Conservation (phyloP, 2,797 vertebrate species). For the Lepilemur septentrionalis region DNA sequence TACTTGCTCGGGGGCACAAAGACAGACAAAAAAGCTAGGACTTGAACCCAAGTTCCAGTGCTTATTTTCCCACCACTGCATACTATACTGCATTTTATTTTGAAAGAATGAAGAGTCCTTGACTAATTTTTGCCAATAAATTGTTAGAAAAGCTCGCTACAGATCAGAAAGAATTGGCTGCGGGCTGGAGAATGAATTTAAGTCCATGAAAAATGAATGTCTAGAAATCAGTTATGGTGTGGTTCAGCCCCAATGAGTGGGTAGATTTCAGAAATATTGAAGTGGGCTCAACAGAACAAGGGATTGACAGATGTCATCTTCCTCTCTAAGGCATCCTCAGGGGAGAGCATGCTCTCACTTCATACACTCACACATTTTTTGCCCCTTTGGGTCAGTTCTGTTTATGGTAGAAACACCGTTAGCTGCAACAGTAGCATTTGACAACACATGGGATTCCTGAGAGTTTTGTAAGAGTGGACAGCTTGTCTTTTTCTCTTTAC, state of each 20-base stretch:
- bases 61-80: not conserved
- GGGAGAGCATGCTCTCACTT: not conserved
- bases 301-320: not conserved
- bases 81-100: not conserved
- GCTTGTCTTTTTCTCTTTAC: not conserved
- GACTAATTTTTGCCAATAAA: not conserved
- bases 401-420: not conserved
- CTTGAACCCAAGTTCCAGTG: not conserved
- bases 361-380: not conserved
- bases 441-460: not conserved
- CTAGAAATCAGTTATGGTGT: not conserved
- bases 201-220: not conserved
- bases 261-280: not conserved
- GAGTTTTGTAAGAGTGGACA: not conserved
- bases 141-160: not conserved
- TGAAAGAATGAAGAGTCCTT: not conserved
- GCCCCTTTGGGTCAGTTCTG: not conserved
- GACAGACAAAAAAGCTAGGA: not conserved
- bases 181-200: not conserved
- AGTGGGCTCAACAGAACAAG: not conserved
- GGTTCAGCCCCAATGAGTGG: not conserved
- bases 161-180: not conserved
- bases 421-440: not conserved
- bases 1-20: not conserved
- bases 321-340: not conserved